Base-by-base conservation (phyloP, 2,113 vertebrate species). In the Bungarus multicinctus region DNA sequence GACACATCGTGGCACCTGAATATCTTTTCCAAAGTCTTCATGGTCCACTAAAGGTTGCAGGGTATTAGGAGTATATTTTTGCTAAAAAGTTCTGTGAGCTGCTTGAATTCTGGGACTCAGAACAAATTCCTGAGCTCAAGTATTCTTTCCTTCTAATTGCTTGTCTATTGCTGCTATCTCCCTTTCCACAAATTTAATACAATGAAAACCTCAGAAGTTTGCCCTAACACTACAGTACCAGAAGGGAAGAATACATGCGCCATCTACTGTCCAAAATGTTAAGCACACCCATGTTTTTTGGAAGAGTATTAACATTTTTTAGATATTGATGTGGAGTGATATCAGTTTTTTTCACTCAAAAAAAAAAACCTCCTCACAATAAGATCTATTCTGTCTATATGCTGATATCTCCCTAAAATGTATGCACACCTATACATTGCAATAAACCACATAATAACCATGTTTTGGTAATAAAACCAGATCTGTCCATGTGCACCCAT, bases 211-310 rank as follows among this genome's bases (percentile, higher is more conserved):
- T 14, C 20, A 57, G 54, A 3, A 1, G 88, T 7, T n/a, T 55
- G 30, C 22, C 55, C 11, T 53, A 39, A 11, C 22, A 11, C 12
- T 43, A 2, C 30, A 39, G 1, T 53, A 74, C n/a, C 30, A n/a
- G 10, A 58, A 39, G 22, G 58, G 34, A 50, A 39, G 55, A 16
- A 39, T 58, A n/a, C 16, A 39, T 1, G 47, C 47, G 0, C 89
- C 92, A 93, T 87, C 92, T 93, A 58, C 81, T 90, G 92, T 55
- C 43, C n/a, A 64, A 22, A 90, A 34, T 43, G 34, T 30, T 34
- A 54, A 93, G 60, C 53, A 14, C 54, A 87, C 25, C 23, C 18
- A 52, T 27, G 30, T 52, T 53, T 39, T 39, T 25, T 16, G 23
- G 55, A 60, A 89, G 55, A 50, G 16, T n/a, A 27, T 23, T 20